Conservation (phyloP, 2,888 invertebrate species). For the Zaprionus lineosus region DNA sequence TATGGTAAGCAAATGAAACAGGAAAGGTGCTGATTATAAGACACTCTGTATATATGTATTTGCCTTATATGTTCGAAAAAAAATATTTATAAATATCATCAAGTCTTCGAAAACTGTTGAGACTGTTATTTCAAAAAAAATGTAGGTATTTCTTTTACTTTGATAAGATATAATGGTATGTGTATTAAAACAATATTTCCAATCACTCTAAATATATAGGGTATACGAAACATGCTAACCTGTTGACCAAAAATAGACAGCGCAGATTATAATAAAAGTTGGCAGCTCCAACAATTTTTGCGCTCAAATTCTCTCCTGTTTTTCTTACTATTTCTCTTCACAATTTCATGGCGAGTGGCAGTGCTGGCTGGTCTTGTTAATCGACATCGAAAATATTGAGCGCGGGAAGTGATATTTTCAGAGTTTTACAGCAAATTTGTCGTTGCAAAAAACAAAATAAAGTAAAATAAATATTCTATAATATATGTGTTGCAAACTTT, state of each 20-base stretch:
- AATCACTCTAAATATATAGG: too few relatives aligned
- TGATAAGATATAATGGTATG: too few relatives aligned
- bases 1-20: too few relatives aligned
- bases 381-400: slow-evolving; percentile 56
- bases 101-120: too few relatives aligned
- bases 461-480: slow-evolving; percentile 26
- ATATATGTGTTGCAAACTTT: background rate
- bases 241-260: slow-evolving; percentile 44
- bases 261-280: slow-evolving; percentile 24
- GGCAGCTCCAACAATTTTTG: slow-evolving; percentile 33
- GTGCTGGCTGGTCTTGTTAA: slow-evolving; percentile 41
- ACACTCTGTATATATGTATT: too few relatives aligned
- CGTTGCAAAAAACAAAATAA: slow-evolving; percentile 29
- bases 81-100: too few relatives aligned
- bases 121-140: background rate
- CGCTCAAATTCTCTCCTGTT: slow-evolving; percentile 39
- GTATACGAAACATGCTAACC: slow-evolving; percentile 31
- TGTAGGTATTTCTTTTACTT: background rate
- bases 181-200: too few relatives aligned
- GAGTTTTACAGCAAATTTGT: slow-evolving; percentile 35
- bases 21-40: too few relatives aligned
- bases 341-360: slow-evolving; percentile 48
- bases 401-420: slow-evolving; percentile 61
- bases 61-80: too few relatives aligned
- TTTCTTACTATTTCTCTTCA: slow-evolving; percentile 36